Evolutionary conservation across 2,888 invertebrate species (phyloP), one percentile per base, ranked within the genome.

Genomic region (Drosophila rubida): DNA sequence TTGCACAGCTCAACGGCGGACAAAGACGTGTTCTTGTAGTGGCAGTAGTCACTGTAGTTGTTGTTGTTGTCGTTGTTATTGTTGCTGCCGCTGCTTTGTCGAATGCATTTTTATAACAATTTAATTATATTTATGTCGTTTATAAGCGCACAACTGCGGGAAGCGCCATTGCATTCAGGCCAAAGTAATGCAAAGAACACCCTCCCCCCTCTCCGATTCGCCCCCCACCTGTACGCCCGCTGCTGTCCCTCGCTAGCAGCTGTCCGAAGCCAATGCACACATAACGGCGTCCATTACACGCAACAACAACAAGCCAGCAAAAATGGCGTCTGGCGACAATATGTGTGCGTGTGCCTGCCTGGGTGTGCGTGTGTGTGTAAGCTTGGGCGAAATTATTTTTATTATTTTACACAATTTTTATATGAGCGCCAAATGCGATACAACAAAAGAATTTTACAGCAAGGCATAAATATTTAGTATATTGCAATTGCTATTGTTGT

Each of bases 351-450:
- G 35, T 19, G 50, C 9, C 22, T 30, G 51, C 14, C 41, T 25
- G 45, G 39, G 16, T 27, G 50, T 23, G 42, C 22, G 46, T 50
- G 55, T 59, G 53, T 55, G 42, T 55, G 59, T 62, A n/a, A n/a
- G 67, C 41, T 25, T 48, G 71, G 49, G 50, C 63, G 59, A 74
- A 86, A 82, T 82, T 82, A 82, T 82, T 87, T 87, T 82, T 87
- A 82, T 82, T 87, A 87, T 87, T 81, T 86, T 81, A 81, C 87
- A 81, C 81, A 86, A 81, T 80, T 80, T 80, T 82, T 80, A 79
- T 80, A 86, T 64, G 65, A 59, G 68, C 65, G 63, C 64, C 64
- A 84, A 78, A 78, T 74, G 74, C 77, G 67, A 61, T 65, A 66
- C 71, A 75, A 74, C 66, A 76, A 69, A 76, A 78, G 70, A 71